Conservation (phyloP, 1,140 invertebrate species). For the Scaptomyza pallida region DNA sequence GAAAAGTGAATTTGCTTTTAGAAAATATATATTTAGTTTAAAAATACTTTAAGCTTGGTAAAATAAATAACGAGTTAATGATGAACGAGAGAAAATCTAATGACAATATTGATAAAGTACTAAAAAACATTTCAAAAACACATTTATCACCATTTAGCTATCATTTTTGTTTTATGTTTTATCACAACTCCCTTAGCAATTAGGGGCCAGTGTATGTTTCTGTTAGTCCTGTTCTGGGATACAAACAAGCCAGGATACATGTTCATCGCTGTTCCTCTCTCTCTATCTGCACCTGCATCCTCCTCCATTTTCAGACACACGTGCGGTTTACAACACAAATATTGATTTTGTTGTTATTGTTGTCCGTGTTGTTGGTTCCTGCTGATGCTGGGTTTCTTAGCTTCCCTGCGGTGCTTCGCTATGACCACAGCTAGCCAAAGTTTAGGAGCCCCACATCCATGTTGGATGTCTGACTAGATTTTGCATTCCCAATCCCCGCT, state of each 20-base stretch:
- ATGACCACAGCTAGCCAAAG: slow-evolving; percentile 52
- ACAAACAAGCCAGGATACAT: slow-evolving; percentile 34
- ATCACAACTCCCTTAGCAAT: background rate
- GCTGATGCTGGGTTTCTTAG: slow-evolving; percentile 13
- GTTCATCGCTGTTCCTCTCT: slow-evolving; percentile 35
- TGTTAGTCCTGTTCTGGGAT: background rate
- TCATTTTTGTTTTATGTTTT: too few relatives aligned
- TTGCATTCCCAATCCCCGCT: slow-evolving; percentile 50
- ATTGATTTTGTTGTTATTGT: slow-evolving; percentile 71
- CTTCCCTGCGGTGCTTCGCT: slow-evolving; percentile 48
- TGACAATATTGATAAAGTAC: too few relatives aligned
- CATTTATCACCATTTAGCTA: too few relatives aligned
- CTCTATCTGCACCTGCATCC: background rate
- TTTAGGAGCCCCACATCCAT: slow-evolving; percentile 54
- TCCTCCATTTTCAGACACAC: slow-evolving; percentile 44
- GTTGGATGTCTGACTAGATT: slow-evolving; percentile 48
- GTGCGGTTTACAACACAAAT: slow-evolving; percentile 80
- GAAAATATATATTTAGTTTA: too few relatives aligned
- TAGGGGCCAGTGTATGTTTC: background rate
- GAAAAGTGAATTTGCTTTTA: background rate
- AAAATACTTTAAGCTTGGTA: too few relatives aligned
- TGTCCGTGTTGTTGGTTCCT: slow-evolving; percentile 30
- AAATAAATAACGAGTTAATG: too few relatives aligned
- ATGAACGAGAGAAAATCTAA: too few relatives aligned
- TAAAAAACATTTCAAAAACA: too few relatives aligned